Base-by-base conservation (phyloP, 1,140 invertebrate species). In the Drosophila nebulosa region DNA sequence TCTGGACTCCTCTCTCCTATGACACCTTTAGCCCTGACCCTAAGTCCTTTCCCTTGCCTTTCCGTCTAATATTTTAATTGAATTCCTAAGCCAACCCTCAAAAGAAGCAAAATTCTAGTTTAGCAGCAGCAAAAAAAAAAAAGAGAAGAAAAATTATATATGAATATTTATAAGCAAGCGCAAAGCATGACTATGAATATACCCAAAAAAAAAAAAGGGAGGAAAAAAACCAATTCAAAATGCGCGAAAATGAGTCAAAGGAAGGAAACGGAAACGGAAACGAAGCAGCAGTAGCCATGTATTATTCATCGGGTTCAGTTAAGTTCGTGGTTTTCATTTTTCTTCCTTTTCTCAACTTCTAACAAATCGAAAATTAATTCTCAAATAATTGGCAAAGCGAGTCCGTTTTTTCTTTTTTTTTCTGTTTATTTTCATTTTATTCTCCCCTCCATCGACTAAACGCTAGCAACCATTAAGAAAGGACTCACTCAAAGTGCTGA, bases 351-450 rank as follows among this genome's bases (percentile, higher is more conserved):
- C 22, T 21, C 50, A 67, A 42, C 79, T 76, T 79, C 51, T 69
- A 79, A 74, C 69, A 78, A 86, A 83, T 86, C 71, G 81, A 88
- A 88, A 88, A 81, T 86, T 86, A 88, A 88, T 86, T 86, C 78
- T 65, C 57, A 86, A 86, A 78, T 86, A 79, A 86, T 78, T 86
- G 79, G 67, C 30, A 32, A 32, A 30, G 27, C 27, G 50, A 74
- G 77, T 74, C 77, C 62, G 51, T 46, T 78, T 75, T 74, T 78
- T 78, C 69, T 69, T 74, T 59, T 62, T 62, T 69, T 9, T n/a
- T n/a, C n/a, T n/a, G n/a, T n/a, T n/a, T n/a, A n/a, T n/a, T n/a
- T n/a, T n/a, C n/a, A n/a, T n/a, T n/a, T 30, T 30, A 30, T 30
- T 30, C 10, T 57, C 12, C 62, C 42, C 14, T 6, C 16, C 4